These are phyloP conservation scores for Poecilus cupreus DNA, from an alignment of 2,888 invertebrate species.

Conservation along the genomic window DNA sequence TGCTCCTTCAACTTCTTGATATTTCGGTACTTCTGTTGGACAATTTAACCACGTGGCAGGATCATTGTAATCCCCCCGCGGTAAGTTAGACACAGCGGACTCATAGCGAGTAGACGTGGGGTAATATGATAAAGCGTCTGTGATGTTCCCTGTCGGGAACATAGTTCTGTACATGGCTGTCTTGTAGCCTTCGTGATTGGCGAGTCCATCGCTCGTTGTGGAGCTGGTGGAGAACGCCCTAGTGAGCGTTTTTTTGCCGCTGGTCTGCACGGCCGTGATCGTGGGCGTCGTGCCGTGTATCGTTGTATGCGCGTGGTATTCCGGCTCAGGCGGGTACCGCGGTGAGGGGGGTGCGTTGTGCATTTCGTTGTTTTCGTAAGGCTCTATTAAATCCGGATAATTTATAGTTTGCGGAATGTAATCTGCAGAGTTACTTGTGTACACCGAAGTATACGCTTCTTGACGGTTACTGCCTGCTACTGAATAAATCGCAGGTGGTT, in stretches of 20 bases:
- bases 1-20: slow-evolving; percentile 72
- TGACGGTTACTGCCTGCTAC: slow-evolving; percentile 83
- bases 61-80: slow-evolving; percentile 76
- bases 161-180: slow-evolving; percentile 79
- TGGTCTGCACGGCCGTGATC: slow-evolving; percentile 64
- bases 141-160: slow-evolving; percentile 83
- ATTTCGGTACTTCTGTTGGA: slow-evolving; percentile 62
- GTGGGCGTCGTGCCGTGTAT: slow-evolving; percentile 70
- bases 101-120: slow-evolving; percentile 82
- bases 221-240: slow-evolving; percentile 76
- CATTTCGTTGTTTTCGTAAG: slow-evolving; percentile 73
- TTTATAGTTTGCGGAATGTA: slow-evolving; percentile 77
- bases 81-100: slow-evolving; percentile 74
- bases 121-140: slow-evolving; percentile 88
- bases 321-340: slow-evolving; percentile 76
- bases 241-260: slow-evolving; percentile 74
- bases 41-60: slow-evolving; percentile 77
- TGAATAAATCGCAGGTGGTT: slow-evolving; percentile 84
- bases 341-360: slow-evolving; percentile 73
- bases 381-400: slow-evolving; percentile 83
- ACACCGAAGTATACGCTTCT: slow-evolving; percentile 83
- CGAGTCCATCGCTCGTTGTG: slow-evolving; percentile 73
- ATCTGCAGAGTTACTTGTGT: slow-evolving; percentile 80
- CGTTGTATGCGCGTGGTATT: slow-evolving; percentile 77
- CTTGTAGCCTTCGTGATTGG: slow-evolving; percentile 81